Base-by-base conservation (phyloP, 30 jellyfish, hydroid and myxozoan species). In the Chrysaora quinquecirrha region DNA sequence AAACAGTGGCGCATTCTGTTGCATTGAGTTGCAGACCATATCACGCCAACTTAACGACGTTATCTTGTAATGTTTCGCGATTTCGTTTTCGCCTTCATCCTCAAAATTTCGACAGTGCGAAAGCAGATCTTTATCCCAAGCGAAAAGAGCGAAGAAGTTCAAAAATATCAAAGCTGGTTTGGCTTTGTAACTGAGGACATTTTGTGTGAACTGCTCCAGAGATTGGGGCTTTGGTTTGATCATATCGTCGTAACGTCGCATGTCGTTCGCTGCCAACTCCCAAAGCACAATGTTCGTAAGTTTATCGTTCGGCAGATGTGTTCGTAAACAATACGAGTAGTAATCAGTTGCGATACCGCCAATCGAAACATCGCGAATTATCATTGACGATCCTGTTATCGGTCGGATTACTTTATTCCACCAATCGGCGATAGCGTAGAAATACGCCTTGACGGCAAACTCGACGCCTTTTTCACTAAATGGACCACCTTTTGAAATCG, bases 401-500 rank as follows among this genome's bases (percentile, higher is more conserved):
- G 99, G 99, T 16, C 99, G 87, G 47, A 95, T 95, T 6, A 95
- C 90, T 80, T 95, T 95, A 66, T 95, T 95, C 99, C 99, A 95
- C 93, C 96, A 95, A 80, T 95, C 99, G 25, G 96, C 99, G n/a
- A 95, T 88, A 21, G 97, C 96, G 34, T 95, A 95, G 95, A 95
- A 95, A 46, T 95, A 95, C 70, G 99, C 70, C 56, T 96, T 76
- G 82, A 95, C 83, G 16, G 95, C 97, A 72, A 46, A 95, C 34
- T 95, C 99, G 22, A 95, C 91, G 16, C 99, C 99, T 56, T 95
- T 95, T 56, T 95, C 99, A 61, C 99, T 95, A 52, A 95, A 95
- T 16, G 99, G 99, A 50, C 99, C 99, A 48, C 99, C 99, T 80
- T 95, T 95, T 67, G 99, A 95, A 47, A 95, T 95, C 27, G 99